phyloP scores from a whole-genome alignment of 2,888 invertebrate species.

The Nephrotoma flavescens region DNA sequence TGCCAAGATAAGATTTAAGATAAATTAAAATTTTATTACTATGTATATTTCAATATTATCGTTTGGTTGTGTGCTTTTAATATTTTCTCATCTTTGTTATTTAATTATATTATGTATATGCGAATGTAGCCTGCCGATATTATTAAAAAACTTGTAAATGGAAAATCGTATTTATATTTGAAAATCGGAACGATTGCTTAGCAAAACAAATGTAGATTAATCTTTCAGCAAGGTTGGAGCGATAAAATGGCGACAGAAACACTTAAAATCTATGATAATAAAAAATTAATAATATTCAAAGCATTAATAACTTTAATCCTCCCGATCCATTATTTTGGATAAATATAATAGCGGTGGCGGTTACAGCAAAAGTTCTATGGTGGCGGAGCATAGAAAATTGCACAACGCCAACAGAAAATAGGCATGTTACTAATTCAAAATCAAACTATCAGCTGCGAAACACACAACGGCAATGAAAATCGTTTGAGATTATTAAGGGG shows the following conservation, averaged over 20 bases:
- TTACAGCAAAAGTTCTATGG: not conserved
- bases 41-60: not conserved
- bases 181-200: not conserved
- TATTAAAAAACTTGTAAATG: not conserved
- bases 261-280: not conserved
- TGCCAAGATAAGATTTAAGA: not conserved
- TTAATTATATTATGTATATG: too few relatives aligned
- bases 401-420: too few relatives aligned
- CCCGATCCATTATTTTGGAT: not conserved
- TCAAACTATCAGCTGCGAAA: too few relatives aligned
- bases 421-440: too few relatives aligned
- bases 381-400: too few relatives aligned
- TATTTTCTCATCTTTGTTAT: too few relatives aligned
- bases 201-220: not conserved
- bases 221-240: not conserved
- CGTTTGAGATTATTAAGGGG: too few relatives aligned
- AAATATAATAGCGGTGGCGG: not conserved
- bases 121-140: not conserved
- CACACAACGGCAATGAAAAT: too few relatives aligned
- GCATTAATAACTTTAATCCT: not conserved
- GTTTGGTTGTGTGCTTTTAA: too few relatives aligned
- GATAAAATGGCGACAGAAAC: not conserved
- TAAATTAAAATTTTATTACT: not conserved
- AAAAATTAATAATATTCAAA: not conserved
- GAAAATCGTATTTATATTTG: not conserved